Conservation (phyloP, 1,140 invertebrate species). For the Conus betulinus region DNA sequence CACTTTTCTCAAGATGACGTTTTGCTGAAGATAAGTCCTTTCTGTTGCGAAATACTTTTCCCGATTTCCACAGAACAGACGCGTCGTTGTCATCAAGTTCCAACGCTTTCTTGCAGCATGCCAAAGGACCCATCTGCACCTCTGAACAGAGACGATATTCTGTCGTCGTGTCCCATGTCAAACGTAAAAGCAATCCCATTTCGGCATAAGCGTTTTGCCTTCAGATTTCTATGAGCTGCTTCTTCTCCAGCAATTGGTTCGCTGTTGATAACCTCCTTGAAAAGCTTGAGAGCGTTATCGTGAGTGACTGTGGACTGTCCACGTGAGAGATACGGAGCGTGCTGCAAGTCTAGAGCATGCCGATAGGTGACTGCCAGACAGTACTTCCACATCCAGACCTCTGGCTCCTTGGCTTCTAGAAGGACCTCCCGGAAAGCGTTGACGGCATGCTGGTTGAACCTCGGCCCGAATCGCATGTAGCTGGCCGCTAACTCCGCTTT, state of each 20-base stretch:
- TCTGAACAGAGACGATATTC: neutral
- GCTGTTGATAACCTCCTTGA: neutral
- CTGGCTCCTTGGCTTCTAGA: neutral
- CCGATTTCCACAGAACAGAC: conserved; percentile 14
- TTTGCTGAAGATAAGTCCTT: neutral
- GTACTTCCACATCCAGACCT: conserved; percentile 20
- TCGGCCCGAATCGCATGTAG: conserved; percentile 21
- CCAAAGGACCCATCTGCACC: neutral
- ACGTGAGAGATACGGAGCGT: neutral
- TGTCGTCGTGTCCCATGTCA: neutral
- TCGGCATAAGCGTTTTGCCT: conserved; percentile 17
- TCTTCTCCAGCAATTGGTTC: neutral
- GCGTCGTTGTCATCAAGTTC: neutral
- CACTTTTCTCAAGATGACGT: neutral
- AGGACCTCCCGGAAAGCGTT: conserved; percentile 6
- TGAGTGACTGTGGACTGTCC: neutral
- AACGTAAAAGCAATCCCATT: neutral
- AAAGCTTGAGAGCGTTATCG: neutral
- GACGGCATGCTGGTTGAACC: neutral
- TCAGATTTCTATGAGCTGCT: neutral
- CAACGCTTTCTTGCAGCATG: conserved; percentile 9
- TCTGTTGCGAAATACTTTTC: conserved; percentile 1
- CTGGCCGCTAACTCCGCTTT: neutral
- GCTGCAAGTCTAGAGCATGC: neutral
- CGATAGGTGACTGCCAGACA: conserved; percentile 2